phyloP scores from a whole-genome alignment of 1,140 invertebrate genomes.

The Drosophila nebulosa region DNA sequence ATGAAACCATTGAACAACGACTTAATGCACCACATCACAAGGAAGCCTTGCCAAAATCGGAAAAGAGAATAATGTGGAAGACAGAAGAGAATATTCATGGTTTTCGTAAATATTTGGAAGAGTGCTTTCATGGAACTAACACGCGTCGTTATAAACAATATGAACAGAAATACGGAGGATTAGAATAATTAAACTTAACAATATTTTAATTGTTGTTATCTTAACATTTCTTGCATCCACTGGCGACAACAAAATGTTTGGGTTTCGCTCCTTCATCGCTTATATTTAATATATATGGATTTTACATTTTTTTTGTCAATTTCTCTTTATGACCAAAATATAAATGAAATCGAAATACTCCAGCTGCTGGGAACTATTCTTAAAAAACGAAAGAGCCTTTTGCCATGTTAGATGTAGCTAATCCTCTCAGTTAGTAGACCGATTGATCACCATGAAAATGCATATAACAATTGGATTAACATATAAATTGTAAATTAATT shows the following conservation, averaged over 20 bases:
- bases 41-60: neutral
- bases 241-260: too few relatives aligned
- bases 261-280: too few relatives aligned
- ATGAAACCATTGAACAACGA: neutral
- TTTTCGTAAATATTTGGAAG: neutral
- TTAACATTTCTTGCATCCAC: too few relatives aligned
- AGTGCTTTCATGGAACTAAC: neutral
- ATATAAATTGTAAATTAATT: slow-evolving; percentile 78
- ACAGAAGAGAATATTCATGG: neutral
- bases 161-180: neutral
- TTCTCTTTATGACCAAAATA: neutral
- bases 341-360: neutral
- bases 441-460: slow-evolving; percentile 31
- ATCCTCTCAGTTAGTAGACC: slow-evolving; percentile 32
- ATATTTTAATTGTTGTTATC: neutral
- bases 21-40: neutral
- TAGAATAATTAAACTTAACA: neutral
- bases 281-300: neutral
- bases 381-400: neutral
- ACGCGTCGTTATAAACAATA: neutral
- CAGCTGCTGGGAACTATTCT: slow-evolving; percentile 17
- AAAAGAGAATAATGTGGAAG: too few relatives aligned
- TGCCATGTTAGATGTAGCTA: neutral
- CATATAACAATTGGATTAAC: slow-evolving; percentile 61
- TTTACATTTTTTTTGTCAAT: neutral